Percentiles rank a stretch among this genome's conserved stretches.
These are phyloP conservation scores for Oreochromis spilurus DNA, from an alignment of 2,113 vertebrate genomes.

Conservation along the genomic window DNA sequence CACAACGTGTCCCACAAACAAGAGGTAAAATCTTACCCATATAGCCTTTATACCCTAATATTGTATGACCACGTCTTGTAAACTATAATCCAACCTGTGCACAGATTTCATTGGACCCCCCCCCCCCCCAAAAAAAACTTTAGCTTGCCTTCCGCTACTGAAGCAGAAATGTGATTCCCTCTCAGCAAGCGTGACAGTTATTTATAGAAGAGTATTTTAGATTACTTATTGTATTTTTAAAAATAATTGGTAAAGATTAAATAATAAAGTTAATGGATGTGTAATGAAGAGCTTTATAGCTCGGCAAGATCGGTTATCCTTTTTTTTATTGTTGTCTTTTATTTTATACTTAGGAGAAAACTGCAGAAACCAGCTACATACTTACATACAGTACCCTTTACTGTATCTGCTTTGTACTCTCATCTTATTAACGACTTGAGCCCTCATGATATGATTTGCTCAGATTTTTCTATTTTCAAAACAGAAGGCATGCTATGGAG, in stretches of 20 bases:
- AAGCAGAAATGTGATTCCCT: not conserved
- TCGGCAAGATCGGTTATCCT: not conserved
- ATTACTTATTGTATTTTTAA: accelerated
- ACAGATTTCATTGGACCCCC: accelerated
- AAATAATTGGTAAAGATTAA: not conserved
- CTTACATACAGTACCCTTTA: not conserved
- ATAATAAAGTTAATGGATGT: not conserved
- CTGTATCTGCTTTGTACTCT: not conserved
- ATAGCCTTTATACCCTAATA: not conserved
- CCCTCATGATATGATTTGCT: not conserved
- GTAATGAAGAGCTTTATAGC: not conserved
- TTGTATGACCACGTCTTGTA: not conserved
- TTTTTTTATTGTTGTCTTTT: not conserved
- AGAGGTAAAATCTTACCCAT: not conserved
- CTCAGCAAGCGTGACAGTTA: not conserved
- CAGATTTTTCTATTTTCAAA: not conserved
- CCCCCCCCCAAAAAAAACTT: not conserved
- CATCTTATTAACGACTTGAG: not conserved
- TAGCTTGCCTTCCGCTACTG: not conserved
- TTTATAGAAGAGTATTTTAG: not conserved
- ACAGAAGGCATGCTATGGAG: not conserved
- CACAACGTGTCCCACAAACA: not conserved
- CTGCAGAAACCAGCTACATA: not conserved
- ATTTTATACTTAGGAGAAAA: not conserved
- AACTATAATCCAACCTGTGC: not conserved